Evolutionary conservation across 2,888 invertebrate genomes (phyloP), one percentile per base, ranked within the genome.

Genomic region (Syritta pipiens): DNA sequence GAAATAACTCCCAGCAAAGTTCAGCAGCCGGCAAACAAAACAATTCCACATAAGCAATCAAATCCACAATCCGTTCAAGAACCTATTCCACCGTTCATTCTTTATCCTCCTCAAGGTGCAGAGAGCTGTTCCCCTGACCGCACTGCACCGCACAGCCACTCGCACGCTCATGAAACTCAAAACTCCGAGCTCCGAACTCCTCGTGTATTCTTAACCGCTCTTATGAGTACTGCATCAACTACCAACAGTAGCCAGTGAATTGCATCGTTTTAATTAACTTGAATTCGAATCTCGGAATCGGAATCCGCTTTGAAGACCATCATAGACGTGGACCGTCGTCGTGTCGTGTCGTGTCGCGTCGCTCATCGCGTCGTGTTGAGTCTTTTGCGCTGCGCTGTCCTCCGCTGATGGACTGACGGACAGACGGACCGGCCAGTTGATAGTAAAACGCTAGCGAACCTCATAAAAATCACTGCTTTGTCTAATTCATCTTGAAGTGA

Each of bases 231-330:
- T 44, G 42, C 77, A 37, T 19, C 42, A 35, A 20, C 48, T 19
- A 46, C 37, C 67, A 67, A 79, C 79, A 74, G 79, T 74, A 79
- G 79, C 79, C 67, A 20, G 42, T 26, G 26, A 32, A 62, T 46
- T 46, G 62, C 62, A 74, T 67, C 74, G 67, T 72, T 79, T 79
- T 79, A 79, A 79, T 79, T 79, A 74, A 79, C 79, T 67, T 62
- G 74, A 55, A 62, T 79, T 67, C 28, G 42, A 79, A 37, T 48
- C 55, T 53, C 14, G 12, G 28, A 22, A 69, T 60, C 44, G 68
- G 62, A 55, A 48, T 55, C 5, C 7, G 37, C 69, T 69, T 57
- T 57, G 62, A 44, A 69, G 42, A 44, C 17, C 55, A 5, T 30
- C 12, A 26, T n/a, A n/a, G n/a, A 42, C 20, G 2, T 12, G 9